Evolutionary conservation across 2,113 vertebrate species (phyloP), one percentile per base, ranked within the genome.

Genomic region (Hippocampus barbouri): DNA sequence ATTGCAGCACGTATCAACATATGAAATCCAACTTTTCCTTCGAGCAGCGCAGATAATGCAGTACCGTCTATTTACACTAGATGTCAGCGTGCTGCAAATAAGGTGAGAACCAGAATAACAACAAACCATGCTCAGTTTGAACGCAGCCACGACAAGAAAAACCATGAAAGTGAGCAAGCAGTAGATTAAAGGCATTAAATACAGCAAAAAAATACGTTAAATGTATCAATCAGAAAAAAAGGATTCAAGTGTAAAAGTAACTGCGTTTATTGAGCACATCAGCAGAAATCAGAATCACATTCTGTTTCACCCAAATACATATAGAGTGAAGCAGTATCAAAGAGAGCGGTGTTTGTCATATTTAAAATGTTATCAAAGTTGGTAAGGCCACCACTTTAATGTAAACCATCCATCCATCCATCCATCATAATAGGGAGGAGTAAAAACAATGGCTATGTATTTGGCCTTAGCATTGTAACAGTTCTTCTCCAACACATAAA

Each of bases 51-150:
- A 0, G 2, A 12, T 11, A 59, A 0, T 82, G 87, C 74, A 86
- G 84, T 81, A 23, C 30, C 3, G 59, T 0, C 0, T 0, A 3
- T 43, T 8, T 62, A 21, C 86, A 79, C 76, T 81, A 86, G 89
- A 84, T 83, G 89, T 77, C 89, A 88, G 79, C 76, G 79, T 85
- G 72, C 20, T 71, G 73, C 82, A 82, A 16, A 80, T 66, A 18
- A 83, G 75, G 53, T 43, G 2, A 11, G 51, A 11, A 30, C 45
- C 38, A 20, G 7, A 56, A 10, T 5, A 41, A 51, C 51, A 0
- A 21, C 69, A 69, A 68, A 67, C 61, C n/a, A 69, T 1, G 79
- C 85, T 86, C 70, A 64, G 78, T 69, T 73, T 84, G 78, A 86
- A 85, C 85, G 66, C 74, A 2, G 62, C 15, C n/a, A 0, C 63